Percentiles rank a stretch among this genome's conserved stretches.
Evolutionary conservation across 2,888 invertebrate species (phyloP).

Genomic region (Polyploca ridens): DNA sequence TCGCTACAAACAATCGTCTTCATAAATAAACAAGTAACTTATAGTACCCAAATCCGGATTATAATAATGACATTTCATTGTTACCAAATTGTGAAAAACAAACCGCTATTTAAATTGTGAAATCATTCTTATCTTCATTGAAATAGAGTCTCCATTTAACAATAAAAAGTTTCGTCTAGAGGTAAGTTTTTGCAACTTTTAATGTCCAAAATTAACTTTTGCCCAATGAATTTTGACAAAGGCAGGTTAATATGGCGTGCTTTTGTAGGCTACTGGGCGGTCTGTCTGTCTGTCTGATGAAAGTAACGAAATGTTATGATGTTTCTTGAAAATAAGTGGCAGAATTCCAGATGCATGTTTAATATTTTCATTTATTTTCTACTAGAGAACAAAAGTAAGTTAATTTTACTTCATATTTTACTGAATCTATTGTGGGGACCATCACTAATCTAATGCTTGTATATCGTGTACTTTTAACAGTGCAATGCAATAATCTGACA

Average conservation of each 20-base stretch:
- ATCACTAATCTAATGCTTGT: too few relatives aligned
- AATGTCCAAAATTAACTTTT: conserved; percentile 64
- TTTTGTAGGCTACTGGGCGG: conserved; percentile 71
- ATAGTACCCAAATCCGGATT: conserved; percentile 64
- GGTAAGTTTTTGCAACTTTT: conserved; percentile 11
- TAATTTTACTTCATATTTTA: too few relatives aligned
- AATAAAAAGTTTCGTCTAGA: conserved; percentile 16
- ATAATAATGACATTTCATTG: conserved; percentile 72
- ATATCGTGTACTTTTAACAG: too few relatives aligned
- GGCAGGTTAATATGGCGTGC: conserved; percentile 54
- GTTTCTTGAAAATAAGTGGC: conserved; percentile 31
- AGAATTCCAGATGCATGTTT: conserved; percentile 8
- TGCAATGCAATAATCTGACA: too few relatives aligned
- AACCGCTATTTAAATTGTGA: background rate
- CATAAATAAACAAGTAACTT: conserved; percentile 51
- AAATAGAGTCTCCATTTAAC: conserved; percentile 20
- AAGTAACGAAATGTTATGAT: conserved; percentile 45
- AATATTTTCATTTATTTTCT: background rate
- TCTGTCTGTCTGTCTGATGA: conserved; percentile 39
- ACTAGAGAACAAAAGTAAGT: background rate
- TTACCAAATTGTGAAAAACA: conserved; percentile 30
- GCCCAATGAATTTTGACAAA: conserved; percentile 70
- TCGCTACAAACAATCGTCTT: conserved; percentile 27
- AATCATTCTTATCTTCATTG: conserved; percentile 12
- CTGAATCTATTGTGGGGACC: too few relatives aligned